These are phyloP conservation scores for Alsophila aescularia DNA, from an alignment of 2,888 invertebrate genomes.

Conservation along the genomic window DNA sequence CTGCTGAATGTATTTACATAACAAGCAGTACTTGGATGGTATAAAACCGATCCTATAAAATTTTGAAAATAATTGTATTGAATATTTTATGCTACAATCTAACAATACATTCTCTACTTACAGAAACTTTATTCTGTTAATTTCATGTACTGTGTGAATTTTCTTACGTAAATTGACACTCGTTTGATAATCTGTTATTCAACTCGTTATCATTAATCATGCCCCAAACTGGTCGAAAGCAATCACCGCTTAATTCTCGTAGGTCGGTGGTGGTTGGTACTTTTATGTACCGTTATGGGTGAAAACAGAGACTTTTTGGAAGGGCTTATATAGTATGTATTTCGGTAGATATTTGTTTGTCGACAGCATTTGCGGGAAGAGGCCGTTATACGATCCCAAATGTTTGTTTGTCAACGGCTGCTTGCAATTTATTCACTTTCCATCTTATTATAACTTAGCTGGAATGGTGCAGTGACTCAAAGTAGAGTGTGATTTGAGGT, in stretches of 20 bases:
- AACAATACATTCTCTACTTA: background rate
- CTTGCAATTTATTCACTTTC: too few relatives aligned
- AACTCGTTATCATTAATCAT: slow-evolving; percentile 27
- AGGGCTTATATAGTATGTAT: background rate
- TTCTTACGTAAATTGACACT: slow-evolving; percentile 24
- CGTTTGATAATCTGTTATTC: slow-evolving; percentile 24
- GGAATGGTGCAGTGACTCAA: too few relatives aligned
- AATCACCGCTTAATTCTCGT: slow-evolving; percentile 12
- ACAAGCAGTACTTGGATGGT: slow-evolving; percentile 46
- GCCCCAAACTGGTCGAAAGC: slow-evolving; percentile 16
- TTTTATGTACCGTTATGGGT: slow-evolving; percentile 6
- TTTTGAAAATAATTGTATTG: slow-evolving; percentile 47
- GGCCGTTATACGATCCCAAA: too few relatives aligned
- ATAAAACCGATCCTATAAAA: slow-evolving; percentile 58
- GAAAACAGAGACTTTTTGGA: background rate
- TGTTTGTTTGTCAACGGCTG: too few relatives aligned
- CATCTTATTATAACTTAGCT: too few relatives aligned
- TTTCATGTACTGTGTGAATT: background rate
- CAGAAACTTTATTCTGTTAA: background rate
- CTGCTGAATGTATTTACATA: slow-evolving; percentile 31
- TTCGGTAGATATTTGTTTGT: too few relatives aligned
- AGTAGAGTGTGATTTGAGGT: too few relatives aligned
- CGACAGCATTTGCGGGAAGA: too few relatives aligned
- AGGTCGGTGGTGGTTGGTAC: slow-evolving; percentile 4
- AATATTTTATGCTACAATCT: too few relatives aligned